Base-by-base conservation (phyloP, 2,797 vertebrate genomes). In the Potorous gilbertii region DNA sequence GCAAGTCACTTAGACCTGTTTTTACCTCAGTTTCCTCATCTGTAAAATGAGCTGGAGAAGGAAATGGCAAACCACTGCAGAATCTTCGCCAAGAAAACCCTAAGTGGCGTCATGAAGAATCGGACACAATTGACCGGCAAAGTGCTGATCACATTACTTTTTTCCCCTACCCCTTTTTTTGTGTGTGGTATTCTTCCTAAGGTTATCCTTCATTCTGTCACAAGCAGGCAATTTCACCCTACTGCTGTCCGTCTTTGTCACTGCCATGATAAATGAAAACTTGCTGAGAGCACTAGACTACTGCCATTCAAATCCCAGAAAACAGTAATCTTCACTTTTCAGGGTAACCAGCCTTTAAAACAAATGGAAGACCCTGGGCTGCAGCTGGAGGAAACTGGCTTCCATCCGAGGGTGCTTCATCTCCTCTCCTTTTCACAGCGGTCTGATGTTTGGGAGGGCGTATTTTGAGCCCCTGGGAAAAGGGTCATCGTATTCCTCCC, bases 221-320 rank as follows among this genome's bases (percentile, higher is more conserved):
- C 92, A 94, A 29, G 98, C 99, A 99, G 81, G 99, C 98, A 98
- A 99, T 99, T 98, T 99, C 99, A 91, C 99, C 99, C 98, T 99
- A 99, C 99, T 99, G 99, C 98, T 99, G 99, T 98, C 99, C 99
- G 98, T 99, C 99, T 99, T 99, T 99, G 94, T 99, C 99, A 1
- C 99, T 99, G 97, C 99, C 99, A 12, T 99, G 99, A 96, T 99
- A 99, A 98, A 99, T 99, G 98, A 99, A 99, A 21, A 98, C 98
- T 98, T 99, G 98, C 99, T 99, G 56, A 99, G 98, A 93, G 99
- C 99, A 95, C 99, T 99, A 99, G 99, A 99, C 95, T 99, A 99
- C 98, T 99, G 99, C 99, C 99, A 99, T 96, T 99, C 99, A 34
- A 99, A 99, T 96, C 99, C 99, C 96, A 99, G 99, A 97, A 99